Base-by-base conservation (phyloP, 2,797 vertebrate species). In the Heteromormyrus szaboi region DNA sequence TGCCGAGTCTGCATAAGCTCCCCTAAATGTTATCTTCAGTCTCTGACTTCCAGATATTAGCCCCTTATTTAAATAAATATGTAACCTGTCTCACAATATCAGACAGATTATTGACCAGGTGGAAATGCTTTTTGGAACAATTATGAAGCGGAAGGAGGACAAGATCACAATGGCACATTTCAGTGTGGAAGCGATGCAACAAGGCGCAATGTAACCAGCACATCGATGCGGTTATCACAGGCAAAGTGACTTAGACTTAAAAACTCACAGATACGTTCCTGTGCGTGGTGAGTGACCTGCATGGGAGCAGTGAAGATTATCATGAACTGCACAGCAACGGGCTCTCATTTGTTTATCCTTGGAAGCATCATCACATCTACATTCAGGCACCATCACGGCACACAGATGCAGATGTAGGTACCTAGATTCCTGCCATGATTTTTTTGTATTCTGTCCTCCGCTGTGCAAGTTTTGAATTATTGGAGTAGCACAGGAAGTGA, bases 401-500 rank as follows among this genome's bases (percentile, higher is more conserved):
- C 79, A 11, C 22, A 84, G 41, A 12, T 3, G 46, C 44, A 11
- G 19, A n/a, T 1, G 79, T 3, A 22, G 41, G 19, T 29, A 14
- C 65, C 5, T 14, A 68, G 44, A 46, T 12, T 19, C 48, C 19
- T 12, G n/a, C 0, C 81, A 3, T 48, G 37, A 1, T 19, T 48
- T 25, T 14, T 50, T 25, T 17, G n/a, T 2, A n/a, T 50, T 22
- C 17, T 14, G 11, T 46, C 44, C n/a, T 81, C 92, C 93, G 88
- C 88, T 91, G 53, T 90, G 92, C 92, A 88, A 91, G 89, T 86
- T 90, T 90, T 88, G 91, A 90, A 87, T 88, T 95, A 93, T 94
- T 91, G 90, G 93, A 92, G 94, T 95, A 95, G 95, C 94, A 93
- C 94, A 96, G 96, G 96, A 98, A 97, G 96, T 93, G 93, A 95